Conservation (phyloP, 2,113 vertebrate genomes). For the Indicator maculatus region DNA sequence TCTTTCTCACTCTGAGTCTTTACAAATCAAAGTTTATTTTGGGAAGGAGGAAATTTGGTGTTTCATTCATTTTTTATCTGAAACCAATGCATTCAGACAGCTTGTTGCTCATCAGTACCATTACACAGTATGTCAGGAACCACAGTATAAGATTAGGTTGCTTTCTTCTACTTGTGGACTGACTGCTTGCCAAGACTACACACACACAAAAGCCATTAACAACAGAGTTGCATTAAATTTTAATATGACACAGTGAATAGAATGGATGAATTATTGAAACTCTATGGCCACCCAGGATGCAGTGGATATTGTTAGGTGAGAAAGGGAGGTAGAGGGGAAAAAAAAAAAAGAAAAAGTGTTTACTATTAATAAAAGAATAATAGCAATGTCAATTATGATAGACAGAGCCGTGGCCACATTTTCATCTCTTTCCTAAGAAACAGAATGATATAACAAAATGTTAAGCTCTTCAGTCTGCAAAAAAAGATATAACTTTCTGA, state of each 20-base stretch:
- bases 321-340: not conserved
- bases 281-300: not conserved
- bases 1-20: not conserved
- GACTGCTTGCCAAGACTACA: not conserved
- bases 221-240: conserved; percentile 28
- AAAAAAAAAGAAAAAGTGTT: not conserved
- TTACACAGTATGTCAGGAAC: not conserved
- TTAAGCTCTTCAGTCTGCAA: not conserved
- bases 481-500: not conserved
- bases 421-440: not conserved
- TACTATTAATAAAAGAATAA: not conserved
- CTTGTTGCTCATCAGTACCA: not conserved
- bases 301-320: not conserved
- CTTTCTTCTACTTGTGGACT: not conserved
- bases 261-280: conserved; percentile 16
- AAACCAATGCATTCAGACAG: not conserved
- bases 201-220: not conserved
- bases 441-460: not conserved
- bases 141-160: not conserved
- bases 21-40: not conserved
- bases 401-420: not conserved
- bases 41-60: not conserved
- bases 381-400: not conserved
- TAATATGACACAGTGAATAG: conserved; percentile 3
- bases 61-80: not conserved